phyloP scores from a whole-genome alignment of 2,888 invertebrate species.

The Cotesia congregata region DNA sequence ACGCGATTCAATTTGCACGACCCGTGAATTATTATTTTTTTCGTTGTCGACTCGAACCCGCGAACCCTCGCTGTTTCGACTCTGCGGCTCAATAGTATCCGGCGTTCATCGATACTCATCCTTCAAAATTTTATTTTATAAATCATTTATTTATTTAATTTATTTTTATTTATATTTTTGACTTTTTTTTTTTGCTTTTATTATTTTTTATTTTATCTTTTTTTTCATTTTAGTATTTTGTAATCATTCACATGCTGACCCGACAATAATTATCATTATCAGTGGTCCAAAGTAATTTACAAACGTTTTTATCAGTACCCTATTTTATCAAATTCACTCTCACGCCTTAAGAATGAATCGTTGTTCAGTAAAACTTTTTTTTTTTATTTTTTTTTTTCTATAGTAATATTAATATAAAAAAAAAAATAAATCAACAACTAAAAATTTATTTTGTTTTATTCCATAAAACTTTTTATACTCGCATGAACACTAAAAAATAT shows the following conservation, averaged over 20 bases:
- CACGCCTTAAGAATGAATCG: not conserved
- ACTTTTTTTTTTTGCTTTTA: constrained; percentile 40
- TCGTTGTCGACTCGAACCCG: not conserved
- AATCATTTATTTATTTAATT: not conserved
- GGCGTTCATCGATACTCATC: not conserved
- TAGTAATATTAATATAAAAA: constrained; percentile 15
- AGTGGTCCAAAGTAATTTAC: constrained; percentile 36
- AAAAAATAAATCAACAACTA: constrained; percentile 11
- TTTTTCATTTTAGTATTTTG: not conserved
- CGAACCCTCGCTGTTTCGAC: not conserved
- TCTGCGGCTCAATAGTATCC: not conserved
- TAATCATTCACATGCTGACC: not conserved
- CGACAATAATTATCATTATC: constrained; percentile 37
- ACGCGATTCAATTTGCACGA: constrained; percentile 4
- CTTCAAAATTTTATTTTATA: not conserved
- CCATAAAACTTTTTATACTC: constrained; percentile 26
- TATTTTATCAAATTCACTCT: constrained; percentile 34
- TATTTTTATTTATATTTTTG: constrained; percentile 11
- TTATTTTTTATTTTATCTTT: constrained; percentile 30
- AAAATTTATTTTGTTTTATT: constrained; percentile 42
- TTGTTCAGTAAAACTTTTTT: not conserved
- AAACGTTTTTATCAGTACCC: constrained; percentile 33
- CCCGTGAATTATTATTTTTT: constrained; percentile 1
- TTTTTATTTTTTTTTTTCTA: constrained; percentile 19
- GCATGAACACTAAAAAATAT: constrained; percentile 38